Conservation (phyloP, 2,888 invertebrate species). For the Stegana nigrithorax region DNA sequence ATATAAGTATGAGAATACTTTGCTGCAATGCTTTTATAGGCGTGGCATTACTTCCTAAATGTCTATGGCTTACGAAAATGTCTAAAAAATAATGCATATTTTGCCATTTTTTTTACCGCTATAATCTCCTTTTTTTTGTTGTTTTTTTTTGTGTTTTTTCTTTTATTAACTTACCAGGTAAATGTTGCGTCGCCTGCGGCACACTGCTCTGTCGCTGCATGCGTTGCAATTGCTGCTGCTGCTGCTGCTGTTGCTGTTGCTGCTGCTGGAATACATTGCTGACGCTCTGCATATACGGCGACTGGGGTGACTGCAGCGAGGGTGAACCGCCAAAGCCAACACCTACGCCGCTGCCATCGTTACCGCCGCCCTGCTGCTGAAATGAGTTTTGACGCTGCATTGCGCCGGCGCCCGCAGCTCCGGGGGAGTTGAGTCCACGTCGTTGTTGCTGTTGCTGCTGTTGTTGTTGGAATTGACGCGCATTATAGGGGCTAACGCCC, state of each 20-base stretch:
- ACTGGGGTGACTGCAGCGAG: constrained; percentile 60
- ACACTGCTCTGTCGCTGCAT: constrained; percentile 67
- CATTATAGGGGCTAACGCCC: constrained; percentile 63
- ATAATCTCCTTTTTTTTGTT: constrained; percentile 13
- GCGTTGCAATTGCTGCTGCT: constrained; percentile 64
- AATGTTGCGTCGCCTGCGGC: constrained; percentile 68
- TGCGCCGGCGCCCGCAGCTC: constrained; percentile 49
- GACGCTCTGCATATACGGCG: constrained; percentile 51
- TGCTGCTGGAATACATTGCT: constrained; percentile 63
- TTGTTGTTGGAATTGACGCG: constrained; percentile 64
- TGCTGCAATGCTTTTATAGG: not conserved
- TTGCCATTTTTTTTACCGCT: not conserved
- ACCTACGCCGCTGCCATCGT: constrained; percentile 42
- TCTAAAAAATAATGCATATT: not conserved
- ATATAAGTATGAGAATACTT: not conserved
- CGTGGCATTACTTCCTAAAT: not conserved
- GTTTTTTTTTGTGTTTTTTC: constrained; percentile 15
- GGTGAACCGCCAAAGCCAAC: constrained; percentile 53
- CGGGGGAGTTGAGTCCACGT: constrained; percentile 66
- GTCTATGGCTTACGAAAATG: not conserved
- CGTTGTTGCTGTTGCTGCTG: constrained; percentile 60
- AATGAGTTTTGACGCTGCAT: constrained; percentile 68
- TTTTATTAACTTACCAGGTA: constrained; percentile 62
- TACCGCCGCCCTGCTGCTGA: constrained; percentile 43
- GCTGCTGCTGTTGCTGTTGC: constrained; percentile 64